Conservation (phyloP, 2,113 vertebrate genomes). For the Ptilonorhynchus violaceus region DNA sequence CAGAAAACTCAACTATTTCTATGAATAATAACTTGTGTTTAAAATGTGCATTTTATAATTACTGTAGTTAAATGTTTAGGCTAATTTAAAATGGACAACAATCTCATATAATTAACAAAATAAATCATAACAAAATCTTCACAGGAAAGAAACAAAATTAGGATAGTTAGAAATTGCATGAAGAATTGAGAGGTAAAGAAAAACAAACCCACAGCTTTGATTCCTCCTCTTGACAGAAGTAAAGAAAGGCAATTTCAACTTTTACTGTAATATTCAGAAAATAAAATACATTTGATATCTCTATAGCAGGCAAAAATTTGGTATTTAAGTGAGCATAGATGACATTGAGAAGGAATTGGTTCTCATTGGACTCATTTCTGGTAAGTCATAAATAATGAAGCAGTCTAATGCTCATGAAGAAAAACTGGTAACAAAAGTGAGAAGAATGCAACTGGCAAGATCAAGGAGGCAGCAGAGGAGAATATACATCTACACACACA, state of each 20-base stretch:
- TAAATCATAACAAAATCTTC: not conserved
- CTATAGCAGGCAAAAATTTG: constrained; percentile 19
- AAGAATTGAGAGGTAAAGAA: not conserved
- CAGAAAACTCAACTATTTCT: not conserved
- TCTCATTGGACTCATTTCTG: not conserved
- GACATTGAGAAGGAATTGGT: not conserved
- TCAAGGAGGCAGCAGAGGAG: not conserved
- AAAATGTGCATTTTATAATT: not conserved
- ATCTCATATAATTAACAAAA: not conserved
- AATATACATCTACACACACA: not conserved
- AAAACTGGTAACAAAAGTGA: not conserved
- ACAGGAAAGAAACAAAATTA: not conserved
- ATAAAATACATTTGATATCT: constrained; percentile 46
- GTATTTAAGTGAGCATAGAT: constrained; percentile 50
- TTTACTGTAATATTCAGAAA: constrained; percentile 18
- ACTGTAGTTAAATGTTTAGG: not conserved
- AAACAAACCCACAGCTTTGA: not conserved
- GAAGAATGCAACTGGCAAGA: not conserved
- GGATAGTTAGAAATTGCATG: not conserved
- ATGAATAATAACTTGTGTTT: not conserved
- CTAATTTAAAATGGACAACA: not conserved
- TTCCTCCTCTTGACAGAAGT: not conserved
- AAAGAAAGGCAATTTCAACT: constrained; percentile 6
- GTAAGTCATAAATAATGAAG: constrained; percentile 51
- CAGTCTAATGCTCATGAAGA: not conserved